Evolutionary conservation across 2,113 vertebrate genomes (phyloP).

Genomic region (Lepisosteus oculatus): DNA sequence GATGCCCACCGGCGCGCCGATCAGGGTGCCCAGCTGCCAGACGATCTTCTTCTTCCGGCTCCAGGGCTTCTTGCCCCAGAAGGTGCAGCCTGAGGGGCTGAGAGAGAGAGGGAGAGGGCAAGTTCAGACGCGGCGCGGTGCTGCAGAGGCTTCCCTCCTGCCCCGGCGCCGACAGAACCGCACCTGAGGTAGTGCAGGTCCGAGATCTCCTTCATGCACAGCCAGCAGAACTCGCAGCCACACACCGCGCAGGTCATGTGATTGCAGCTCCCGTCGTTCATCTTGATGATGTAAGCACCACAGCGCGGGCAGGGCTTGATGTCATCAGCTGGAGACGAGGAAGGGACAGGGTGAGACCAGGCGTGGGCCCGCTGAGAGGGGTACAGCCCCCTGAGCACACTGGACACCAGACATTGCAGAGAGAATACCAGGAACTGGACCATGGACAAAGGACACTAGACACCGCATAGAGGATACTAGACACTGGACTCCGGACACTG

Average conservation of each 20-base stretch:
- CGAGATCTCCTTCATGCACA: constrained; percentile 99
- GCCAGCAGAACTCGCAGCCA: constrained; percentile 98
- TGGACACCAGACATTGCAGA: constrained; percentile 12
- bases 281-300: constrained; percentile 97
- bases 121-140: no score
- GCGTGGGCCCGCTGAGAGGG: background rate
- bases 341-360: background rate
- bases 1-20: constrained; percentile 93
- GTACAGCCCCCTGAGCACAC: background rate
- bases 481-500: background rate
- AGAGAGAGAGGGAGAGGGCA: constrained; percentile 4
- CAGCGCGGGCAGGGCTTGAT: constrained; percentile 97
- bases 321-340: constrained; percentile 74
- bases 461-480: constrained; percentile 6
- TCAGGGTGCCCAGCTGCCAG: constrained; percentile 96
- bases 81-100: constrained; percentile 95
- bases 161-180: constrained; percentile 8
- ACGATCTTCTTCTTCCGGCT: constrained; percentile 98
- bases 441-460: constrained; percentile 19
- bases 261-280: constrained; percentile 98
- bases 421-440: background rate
- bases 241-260: constrained; percentile 98
- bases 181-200: constrained; percentile 99
- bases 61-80: constrained; percentile 99
- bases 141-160: no score